Base-by-base conservation (phyloP, 2,888 invertebrate species). In the Alentia gelatinosa region DNA sequence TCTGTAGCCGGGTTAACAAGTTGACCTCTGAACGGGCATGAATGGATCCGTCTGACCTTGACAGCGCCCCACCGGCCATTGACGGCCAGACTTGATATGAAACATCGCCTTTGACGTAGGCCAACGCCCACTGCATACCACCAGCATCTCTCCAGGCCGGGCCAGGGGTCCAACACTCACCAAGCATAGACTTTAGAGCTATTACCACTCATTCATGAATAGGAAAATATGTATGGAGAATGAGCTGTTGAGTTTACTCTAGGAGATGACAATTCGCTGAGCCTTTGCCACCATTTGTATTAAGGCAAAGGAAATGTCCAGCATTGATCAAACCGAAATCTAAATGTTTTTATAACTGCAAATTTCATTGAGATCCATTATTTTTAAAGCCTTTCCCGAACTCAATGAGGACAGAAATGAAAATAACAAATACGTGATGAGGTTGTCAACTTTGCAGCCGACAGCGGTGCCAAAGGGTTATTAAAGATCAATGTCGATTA, bases 401-500 rank as follows among this genome's bases (percentile, higher is more conserved):
- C n/a, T n/a, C n/a, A n/a, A n/a, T n/a, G n/a, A n/a, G n/a, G n/a
- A 56, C 19, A 56, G 56, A 5, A 5, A 56, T n/a, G 56, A n/a
- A 56, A 56, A 56, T 19, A 12, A 56, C 5, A 56, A 56, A 56
- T 56, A 56, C n/a, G 9, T 56, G 56, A 56, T 56, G 56, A 56
- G 56, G 56, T 56, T 56, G 56, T 56, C 56, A 56, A n/a, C n/a
- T 79, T 35, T 26, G 79, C n/a, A 39, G 39, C 79, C 39, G 79
- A 5, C 39, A 37, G 37, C 79, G 37, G 79, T 79, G 86, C 47
- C 42, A 47, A 86, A 47, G 86, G 50, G 86, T 86, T 86, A 86
- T 42, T 86, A 50, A 50, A 83, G 40, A 86, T 86, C 86, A 50
- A 86, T 86, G 47, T 33, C 50, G 86, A 86, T 86, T 86, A 47